Evolutionary conservation across 1,140 invertebrate genomes (phyloP).

Genomic region (Schmidtea mediterranea): DNA sequence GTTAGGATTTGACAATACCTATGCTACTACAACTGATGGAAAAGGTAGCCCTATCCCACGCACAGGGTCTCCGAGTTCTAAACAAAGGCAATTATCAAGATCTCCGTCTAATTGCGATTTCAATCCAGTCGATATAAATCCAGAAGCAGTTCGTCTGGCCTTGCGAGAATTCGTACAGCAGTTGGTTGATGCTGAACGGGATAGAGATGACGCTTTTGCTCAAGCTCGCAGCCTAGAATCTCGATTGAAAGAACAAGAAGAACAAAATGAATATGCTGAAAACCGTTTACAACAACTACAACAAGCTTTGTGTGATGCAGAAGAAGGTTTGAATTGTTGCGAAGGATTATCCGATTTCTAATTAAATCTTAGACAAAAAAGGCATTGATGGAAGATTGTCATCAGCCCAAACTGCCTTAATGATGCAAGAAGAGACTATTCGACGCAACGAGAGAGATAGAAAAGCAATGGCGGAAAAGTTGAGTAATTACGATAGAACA

Average conservation of each 20-base stretch:
- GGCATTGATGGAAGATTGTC: slow-evolving; percentile 25
- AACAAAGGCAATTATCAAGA: slow-evolving; percentile 9
- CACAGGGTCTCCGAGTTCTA: slow-evolving; percentile 18
- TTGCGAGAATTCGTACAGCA: slow-evolving; percentile 59
- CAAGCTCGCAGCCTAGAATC: slow-evolving; percentile 16
- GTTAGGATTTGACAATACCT: slow-evolving; percentile 24
- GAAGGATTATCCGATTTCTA: background rate
- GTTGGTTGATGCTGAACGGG: slow-evolving; percentile 54
- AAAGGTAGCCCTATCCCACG: slow-evolving; percentile 20
- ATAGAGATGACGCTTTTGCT: slow-evolving; percentile 28
- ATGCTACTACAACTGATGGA: slow-evolving; percentile 23
- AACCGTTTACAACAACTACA: slow-evolving; percentile 18
- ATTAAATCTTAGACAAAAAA: slow-evolving; percentile 19
- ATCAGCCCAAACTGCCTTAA: slow-evolving; percentile 24
- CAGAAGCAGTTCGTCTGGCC: slow-evolving; percentile 53
- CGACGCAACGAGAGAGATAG: slow-evolving; percentile 48
- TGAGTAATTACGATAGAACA: slow-evolving; percentile 44
- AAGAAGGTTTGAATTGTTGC: slow-evolving; percentile 22
- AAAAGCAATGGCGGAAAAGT: slow-evolving; percentile 44
- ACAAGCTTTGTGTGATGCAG: slow-evolving; percentile 20
- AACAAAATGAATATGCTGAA: slow-evolving; percentile 18
- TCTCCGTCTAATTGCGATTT: slow-evolving; percentile 11
- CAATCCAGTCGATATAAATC: slow-evolving; percentile 41
- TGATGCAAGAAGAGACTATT: slow-evolving; percentile 37
- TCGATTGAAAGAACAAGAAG: slow-evolving; percentile 21